A percentile compares a stretch with the other conserved stretches of the same genome.
phyloP scores from a whole-genome alignment of 2,113 vertebrate genomes.

The Perognathus longimembris region DNA sequence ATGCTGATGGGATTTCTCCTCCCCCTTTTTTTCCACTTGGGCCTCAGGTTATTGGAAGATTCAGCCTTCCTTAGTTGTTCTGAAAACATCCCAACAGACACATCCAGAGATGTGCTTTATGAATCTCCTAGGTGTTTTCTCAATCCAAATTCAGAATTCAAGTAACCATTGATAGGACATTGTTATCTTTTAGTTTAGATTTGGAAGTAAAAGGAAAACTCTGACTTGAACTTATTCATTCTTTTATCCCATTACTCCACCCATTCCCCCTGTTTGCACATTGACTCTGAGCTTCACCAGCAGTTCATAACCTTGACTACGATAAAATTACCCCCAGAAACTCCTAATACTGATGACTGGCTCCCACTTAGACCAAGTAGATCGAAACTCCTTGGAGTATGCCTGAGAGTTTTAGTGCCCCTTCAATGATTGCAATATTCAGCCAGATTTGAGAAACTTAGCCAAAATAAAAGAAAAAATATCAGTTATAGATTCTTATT shows the following conservation, averaged over 20 bases:
- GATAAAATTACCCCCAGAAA: neutral
- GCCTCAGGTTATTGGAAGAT: neutral
- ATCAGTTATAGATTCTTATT: neutral
- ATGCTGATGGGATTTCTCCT: neutral
- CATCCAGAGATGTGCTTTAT: neutral
- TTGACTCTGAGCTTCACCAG: neutral
- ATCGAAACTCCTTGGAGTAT: neutral
- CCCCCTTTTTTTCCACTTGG: neutral
- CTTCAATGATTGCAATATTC: neutral
- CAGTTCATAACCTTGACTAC: neutral
- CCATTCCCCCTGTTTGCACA: neutral
- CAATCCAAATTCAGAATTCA: constrained; percentile 36
- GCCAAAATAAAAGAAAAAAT: constrained; percentile 13
- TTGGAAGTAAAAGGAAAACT: constrained; percentile 29
- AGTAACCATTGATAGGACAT: neutral
- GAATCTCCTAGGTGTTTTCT: neutral
- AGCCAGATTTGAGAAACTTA: neutral
- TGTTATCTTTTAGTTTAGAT: constrained; percentile 1
- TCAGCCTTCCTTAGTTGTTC: neutral
- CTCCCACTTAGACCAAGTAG: neutral
- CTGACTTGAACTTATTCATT: neutral
- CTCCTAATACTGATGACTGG: neutral
- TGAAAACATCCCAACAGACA: neutral
- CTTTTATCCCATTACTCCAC: neutral
- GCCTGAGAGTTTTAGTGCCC: neutral